Evolutionary conservation across 2,888 invertebrate species (phyloP), one percentile per base, ranked within the genome.

Genomic region (Suillia variegata): DNA sequence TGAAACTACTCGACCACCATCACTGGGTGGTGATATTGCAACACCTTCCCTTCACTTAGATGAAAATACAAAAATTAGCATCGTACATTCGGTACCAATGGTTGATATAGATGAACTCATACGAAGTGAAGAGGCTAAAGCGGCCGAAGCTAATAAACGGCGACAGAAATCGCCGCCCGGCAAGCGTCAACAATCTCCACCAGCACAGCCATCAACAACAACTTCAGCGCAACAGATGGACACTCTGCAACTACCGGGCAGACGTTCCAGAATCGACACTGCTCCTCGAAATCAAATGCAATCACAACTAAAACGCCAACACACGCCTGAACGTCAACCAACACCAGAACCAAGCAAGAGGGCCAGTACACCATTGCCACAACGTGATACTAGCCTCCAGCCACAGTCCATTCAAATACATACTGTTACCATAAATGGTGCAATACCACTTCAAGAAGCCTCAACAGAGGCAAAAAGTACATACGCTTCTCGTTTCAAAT

Each of bases 401-500:
- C 45, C 20, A 42, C 59, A 55, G 26, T 26, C 33, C 4, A 50
- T 53, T 12, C 61, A 56, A 57, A 53, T 54, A 13, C 60, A 62
- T 10, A 48, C 65, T 2, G 51, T 62, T 2, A 54, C 62, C 3
- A 52, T 63, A 8, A 59, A 51, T 1, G 70, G 62, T 3, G 49
- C 47, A 13, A 66, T 70, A 1, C 60, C 51, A 2, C 34, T 69
- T 18, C 68, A 66, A 21, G 67, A 69, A 24, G 70, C 69, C 3
- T 67, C 71, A 0, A 60, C 69, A 0, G 79, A 76, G 47, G 70
- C 69, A 0, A 81, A 80, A 26, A 64, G 70, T 55, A 67, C 80
- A 6, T 81, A 81, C 49, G 62, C 78, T 10, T 69, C 79, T 10
- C 70, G 76, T 1, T 69, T 80, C 12, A 80, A 79, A 65, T 76